Evolutionary conservation across 2,888 invertebrate genomes (phyloP), one percentile per base, ranked within the genome.

Genomic region (Bhutanitis thaidina): DNA sequence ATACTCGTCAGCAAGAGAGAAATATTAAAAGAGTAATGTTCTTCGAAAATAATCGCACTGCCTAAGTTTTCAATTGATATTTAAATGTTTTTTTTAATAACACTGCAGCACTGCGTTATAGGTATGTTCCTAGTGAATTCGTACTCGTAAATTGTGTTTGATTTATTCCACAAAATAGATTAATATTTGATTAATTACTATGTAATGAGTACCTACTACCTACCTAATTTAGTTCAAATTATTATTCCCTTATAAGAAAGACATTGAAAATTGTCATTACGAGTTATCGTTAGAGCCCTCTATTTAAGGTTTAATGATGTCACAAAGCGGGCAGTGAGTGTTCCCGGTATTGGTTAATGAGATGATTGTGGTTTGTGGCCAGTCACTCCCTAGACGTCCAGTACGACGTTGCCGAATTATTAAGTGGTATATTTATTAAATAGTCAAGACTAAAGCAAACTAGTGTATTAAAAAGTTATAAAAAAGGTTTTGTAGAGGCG

Each of bases 281-380:
- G 67, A 65, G 66, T 71, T 76, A 74, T 76, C 71, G 63, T 68
- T 67, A 75, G 71, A 16, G 41, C 67, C 71, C 73, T 75, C 61
- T 54, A 76, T 41, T 74, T 77, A 66, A 70, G 64, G 70, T 65
- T 65, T 83, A 85, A 84, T 84, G 71, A 74, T 65, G 59, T 61
- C 62, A 74, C 34, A 34, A 34, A 34, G 77, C 71, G 77, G 71
- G 79, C 62, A 58, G 77, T 79, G 77, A 74, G 73, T 71, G 69
- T 76, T 78, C 75, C 80, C 75, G 69, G 69, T 66, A 62, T 67
- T 65, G 65, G 70, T 69, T 80, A 82, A 80, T 73, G 69, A 67
- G 69, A 78, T 77, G 74, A 80, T 84, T 78, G 76, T 10, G 36
- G 36, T 53, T 84, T 78, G 76, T 10, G 36, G 36, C 53, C 67